A percentile compares a stretch with the other conserved stretches of the same genome.
phyloP scores from a whole-genome alignment of 1,140 invertebrate genomes.

The Bombus pascuorum region DNA sequence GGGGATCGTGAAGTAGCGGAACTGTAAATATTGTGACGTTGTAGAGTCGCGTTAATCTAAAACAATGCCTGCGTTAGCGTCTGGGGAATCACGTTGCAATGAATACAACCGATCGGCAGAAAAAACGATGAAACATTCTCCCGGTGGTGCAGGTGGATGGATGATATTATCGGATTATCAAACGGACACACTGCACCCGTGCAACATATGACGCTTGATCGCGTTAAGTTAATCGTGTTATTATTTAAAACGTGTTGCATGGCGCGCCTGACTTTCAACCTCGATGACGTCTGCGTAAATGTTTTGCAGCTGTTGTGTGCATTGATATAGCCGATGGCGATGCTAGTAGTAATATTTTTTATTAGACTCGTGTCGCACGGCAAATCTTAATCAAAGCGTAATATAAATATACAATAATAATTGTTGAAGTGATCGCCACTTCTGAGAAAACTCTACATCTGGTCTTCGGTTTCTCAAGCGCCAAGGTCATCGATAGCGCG shows the following conservation, averaged over 20 bases:
- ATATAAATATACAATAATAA: neutral
- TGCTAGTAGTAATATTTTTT: neutral
- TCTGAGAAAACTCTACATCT: too few relatives aligned
- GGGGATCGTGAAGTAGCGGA: neutral
- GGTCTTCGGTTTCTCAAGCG: too few relatives aligned
- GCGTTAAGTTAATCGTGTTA: slow-evolving; percentile 62
- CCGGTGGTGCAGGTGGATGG: slow-evolving; percentile 41
- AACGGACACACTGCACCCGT: slow-evolving; percentile 38
- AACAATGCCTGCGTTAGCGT: slow-evolving; percentile 46
- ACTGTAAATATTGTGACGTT: slow-evolving; percentile 48
- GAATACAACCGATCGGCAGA: slow-evolving; percentile 47
- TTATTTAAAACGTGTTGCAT: slow-evolving; percentile 43
- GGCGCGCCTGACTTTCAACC: neutral
- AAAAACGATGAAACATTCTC: slow-evolving; percentile 53
- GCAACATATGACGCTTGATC: slow-evolving; percentile 45
- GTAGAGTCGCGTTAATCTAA: slow-evolving; percentile 60
- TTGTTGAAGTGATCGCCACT: too few relatives aligned
- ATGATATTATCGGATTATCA: slow-evolving; percentile 67
- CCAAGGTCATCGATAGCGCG: too few relatives aligned
- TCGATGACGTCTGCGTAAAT: neutral
- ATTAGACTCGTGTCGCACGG: neutral
- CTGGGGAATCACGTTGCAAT: slow-evolving; percentile 50
- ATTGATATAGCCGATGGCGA: neutral
- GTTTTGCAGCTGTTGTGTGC: neutral
- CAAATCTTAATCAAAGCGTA: neutral